A percentile compares a stretch with the other conserved stretches of the same genome.
These are phyloP conservation scores for Chaunax sp. DNA, from an alignment of 2,797 vertebrate genomes.

Conservation along the genomic window DNA sequence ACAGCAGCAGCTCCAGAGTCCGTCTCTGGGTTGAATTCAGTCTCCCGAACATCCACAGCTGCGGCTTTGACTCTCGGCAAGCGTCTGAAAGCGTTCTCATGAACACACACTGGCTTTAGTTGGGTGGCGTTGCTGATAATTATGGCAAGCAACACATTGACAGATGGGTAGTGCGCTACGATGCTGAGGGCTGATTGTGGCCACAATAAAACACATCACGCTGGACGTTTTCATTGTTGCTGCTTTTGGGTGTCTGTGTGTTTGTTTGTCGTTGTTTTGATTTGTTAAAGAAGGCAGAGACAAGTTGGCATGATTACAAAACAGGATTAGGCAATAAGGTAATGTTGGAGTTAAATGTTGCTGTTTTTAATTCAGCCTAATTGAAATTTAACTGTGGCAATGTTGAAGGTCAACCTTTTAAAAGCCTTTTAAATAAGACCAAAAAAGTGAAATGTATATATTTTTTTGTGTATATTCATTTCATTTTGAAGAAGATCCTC, in stretches of 20 bases:
- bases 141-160: conserved; percentile 47
- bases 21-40: conserved; percentile 19
- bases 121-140: conserved; percentile 49
- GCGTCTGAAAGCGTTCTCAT: neutral
- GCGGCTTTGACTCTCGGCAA: neutral
- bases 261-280: conserved; percentile 24
- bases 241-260: conserved; percentile 2
- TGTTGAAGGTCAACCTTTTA: neutral
- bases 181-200: conserved; percentile 21
- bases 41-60: conserved; percentile 28
- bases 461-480: neutral
- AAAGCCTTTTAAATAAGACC: neutral
- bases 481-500: neutral
- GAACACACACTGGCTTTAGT: conserved; percentile 6
- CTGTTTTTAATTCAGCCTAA: neutral
- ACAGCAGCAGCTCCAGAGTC: conserved; percentile 25
- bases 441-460: neutral
- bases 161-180: conserved; percentile 50
- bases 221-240: conserved; percentile 20
- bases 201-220: conserved; percentile 10
- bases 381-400: neutral
- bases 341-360: neutral
- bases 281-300: conserved; percentile 8
- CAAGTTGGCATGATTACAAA: conserved; percentile 5
- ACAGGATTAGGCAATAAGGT: neutral